Evolutionary conservation across 2,888 invertebrate species (phyloP).

Genomic region (Lymantria dispar): DNA sequence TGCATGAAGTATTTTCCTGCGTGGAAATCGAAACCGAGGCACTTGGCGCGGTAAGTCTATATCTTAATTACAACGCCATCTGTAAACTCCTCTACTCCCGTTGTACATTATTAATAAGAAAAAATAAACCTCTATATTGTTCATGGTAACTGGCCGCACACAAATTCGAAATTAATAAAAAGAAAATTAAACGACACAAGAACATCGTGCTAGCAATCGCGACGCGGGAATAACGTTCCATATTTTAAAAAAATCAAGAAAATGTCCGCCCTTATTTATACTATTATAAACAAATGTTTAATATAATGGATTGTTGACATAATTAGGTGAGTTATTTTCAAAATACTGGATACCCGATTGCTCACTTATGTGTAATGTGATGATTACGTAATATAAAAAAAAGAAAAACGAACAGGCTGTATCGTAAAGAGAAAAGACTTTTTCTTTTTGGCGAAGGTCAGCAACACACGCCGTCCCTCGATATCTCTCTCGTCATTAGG

Average conservation of each 20-base stretch:
- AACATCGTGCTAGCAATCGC: conserved; percentile 2
- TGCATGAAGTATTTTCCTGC: too few relatives aligned
- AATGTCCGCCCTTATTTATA: conserved; percentile 8
- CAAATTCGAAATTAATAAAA: conserved; percentile 25
- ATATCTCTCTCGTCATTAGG: too few relatives aligned
- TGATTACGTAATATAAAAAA: not conserved
- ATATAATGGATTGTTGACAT: conserved; percentile 23
- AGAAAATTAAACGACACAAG: conserved; percentile 10
- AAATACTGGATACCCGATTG: conserved; percentile 20
- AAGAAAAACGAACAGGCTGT: too few relatives aligned
- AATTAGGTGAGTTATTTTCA: conserved; percentile 15
- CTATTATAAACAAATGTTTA: not conserved
- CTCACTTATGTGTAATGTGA: not conserved
- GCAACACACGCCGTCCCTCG: too few relatives aligned
- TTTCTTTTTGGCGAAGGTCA: too few relatives aligned
- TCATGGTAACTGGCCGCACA: conserved; percentile 61
- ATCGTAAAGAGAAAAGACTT: too few relatives aligned
- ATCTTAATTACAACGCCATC: too few relatives aligned
- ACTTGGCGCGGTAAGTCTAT: too few relatives aligned
- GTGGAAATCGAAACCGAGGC: too few relatives aligned
- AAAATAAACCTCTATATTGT: conserved; percentile 60
- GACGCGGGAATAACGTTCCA: conserved; percentile 1
- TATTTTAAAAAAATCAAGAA: conserved; percentile 4
- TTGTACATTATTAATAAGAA: not conserved
- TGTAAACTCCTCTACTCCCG: too few relatives aligned